A percentile compares a stretch with the other conserved stretches of the same genome.
Conservation (phyloP, 2,888 invertebrate genomes). For the Physocephala rufipes region DNA sequence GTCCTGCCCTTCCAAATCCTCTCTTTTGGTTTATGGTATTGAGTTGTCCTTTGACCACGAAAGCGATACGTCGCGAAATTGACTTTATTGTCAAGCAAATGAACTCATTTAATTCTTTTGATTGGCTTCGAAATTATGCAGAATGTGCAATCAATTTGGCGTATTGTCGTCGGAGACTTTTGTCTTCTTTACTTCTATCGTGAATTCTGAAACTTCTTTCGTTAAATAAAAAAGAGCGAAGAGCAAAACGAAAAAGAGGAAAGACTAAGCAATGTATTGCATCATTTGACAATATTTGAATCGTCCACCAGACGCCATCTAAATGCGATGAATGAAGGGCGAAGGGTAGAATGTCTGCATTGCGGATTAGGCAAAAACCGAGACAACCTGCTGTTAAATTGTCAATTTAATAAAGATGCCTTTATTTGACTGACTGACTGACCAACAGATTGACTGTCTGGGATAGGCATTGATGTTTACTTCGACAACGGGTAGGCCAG, state of each 20-base stretch:
- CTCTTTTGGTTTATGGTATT: no score
- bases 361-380: no score
- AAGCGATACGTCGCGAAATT: constrained; percentile 2
- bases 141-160: neutral
- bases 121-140: constrained; percentile 6
- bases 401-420: constrained; percentile 62
- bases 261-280: no score
- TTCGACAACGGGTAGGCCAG: neutral
- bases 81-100: constrained; percentile 25
- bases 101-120: neutral
- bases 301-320: no score
- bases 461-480: constrained; percentile 16
- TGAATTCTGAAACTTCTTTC: neutral
- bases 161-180: no score
- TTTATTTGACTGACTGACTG: constrained; percentile 43
- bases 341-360: no score
- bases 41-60: constrained; percentile 32
- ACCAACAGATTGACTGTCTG: no score
- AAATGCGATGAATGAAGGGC: no score
- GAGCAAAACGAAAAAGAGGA: no score
- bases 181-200: no score
- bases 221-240: neutral
- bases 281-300: no score
- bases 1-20: no score
- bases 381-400: constrained; percentile 42